Evolutionary conservation across 2,113 vertebrate species (phyloP), one percentile per base, ranked within the genome.

Genomic region (Ptyas mucosa): DNA sequence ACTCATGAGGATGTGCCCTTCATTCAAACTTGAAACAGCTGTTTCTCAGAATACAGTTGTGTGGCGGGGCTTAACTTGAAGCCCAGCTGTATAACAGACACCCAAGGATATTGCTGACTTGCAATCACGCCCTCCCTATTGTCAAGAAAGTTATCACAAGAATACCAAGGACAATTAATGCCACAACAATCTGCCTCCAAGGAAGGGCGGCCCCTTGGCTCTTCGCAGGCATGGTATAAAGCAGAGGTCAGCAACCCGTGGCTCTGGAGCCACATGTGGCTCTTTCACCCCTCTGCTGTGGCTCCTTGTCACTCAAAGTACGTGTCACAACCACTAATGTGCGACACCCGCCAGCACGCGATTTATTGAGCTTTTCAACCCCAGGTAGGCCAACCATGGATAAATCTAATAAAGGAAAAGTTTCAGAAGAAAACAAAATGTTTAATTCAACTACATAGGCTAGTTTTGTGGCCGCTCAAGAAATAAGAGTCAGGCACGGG

Each of bases 111-210:
- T 89, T 61, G 93, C 90, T 94, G 94, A 95, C 91, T 93, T 86
- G 90, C 39, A 93, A 58, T n/a, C 0, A 18, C 7, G 93, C 90
- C 93, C 90, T 94, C 92, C 46, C 54, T 94, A 53, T 91, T 93
- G 39, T 34, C 26, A 51, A 49, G 54, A 26, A 64, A 89, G 90
- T 87, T 93, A 94, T 0, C 61, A 0, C 93, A 92, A 91, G 75
- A 87, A 90, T 92, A 96, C 0, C 0, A 92, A 93, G 95, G 96
- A 93, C 95, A 95, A 95, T 55, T 96, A 93, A 96, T 96, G 95
- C 94, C 91, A 94, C 93, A 97, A n/a, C 6, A 95, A 95, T 93
- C 93, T 14, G 39, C 46, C n/a, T 12, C 12, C 26, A 23, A 75
- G 52, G 51, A 91, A 61, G 11, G n/a, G n/a, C 34, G 43, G 21